These are phyloP conservation scores for Enoplosus armatus DNA, from an alignment of 2,797 vertebrate genomes.

Conservation along the genomic window DNA sequence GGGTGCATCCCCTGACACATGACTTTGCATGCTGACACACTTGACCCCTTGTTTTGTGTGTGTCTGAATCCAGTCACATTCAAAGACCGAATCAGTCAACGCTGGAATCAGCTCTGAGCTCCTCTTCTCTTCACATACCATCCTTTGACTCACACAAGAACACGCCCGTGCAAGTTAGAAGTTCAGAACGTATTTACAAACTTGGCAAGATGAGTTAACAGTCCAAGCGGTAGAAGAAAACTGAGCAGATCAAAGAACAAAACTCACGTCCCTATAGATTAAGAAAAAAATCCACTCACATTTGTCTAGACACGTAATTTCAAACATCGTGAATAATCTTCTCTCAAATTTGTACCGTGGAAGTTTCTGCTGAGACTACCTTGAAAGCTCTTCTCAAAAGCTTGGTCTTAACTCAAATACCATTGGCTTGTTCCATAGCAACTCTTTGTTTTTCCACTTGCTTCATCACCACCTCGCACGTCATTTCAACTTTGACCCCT, in stretches of 20 bases:
- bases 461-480: slow-evolving; percentile 71
- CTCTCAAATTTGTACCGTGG: slow-evolving; percentile 39
- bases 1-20: slow-evolving; percentile 5
- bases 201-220: slow-evolving; percentile 38
- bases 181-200: slow-evolving; percentile 51
- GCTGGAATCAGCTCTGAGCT: slow-evolving; percentile 43
- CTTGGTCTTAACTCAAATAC: slow-evolving; percentile 57
- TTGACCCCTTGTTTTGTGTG: slow-evolving; percentile 52
- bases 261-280: slow-evolving; percentile 35
- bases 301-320: slow-evolving; percentile 49
- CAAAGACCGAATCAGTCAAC: slow-evolving; percentile 59
- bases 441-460: slow-evolving; percentile 65
- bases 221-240: slow-evolving; percentile 42
- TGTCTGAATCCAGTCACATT: slow-evolving; percentile 38
- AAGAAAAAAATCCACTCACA: slow-evolving; percentile 27
- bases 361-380: slow-evolving; percentile 41
- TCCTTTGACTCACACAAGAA: slow-evolving; percentile 43
- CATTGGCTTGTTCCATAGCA: slow-evolving; percentile 64
- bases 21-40: slow-evolving; percentile 55
- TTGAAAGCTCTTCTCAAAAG: slow-evolving; percentile 50
- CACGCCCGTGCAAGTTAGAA: slow-evolving; percentile 63
- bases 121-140: slow-evolving; percentile 41
- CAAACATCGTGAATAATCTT: slow-evolving; percentile 55
- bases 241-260: slow-evolving; percentile 53
- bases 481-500: slow-evolving; percentile 82